Conservation (phyloP, 2,888 invertebrate genomes). For the Drosophila demipolita region DNA sequence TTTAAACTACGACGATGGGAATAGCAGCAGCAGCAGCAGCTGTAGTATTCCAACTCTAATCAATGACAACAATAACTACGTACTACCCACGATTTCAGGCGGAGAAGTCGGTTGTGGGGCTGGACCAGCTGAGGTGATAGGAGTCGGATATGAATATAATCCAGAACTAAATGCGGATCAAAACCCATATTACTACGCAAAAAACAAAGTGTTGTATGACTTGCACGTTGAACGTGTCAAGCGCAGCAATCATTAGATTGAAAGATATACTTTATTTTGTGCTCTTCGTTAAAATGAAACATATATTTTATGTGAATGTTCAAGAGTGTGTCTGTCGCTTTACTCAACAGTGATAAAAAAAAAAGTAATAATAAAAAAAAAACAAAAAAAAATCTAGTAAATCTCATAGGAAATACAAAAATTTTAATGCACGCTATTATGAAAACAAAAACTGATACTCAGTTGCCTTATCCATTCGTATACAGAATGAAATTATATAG, state of each 20-base stretch:
- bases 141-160: constrained; percentile 86
- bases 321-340: background rate
- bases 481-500: constrained; percentile 31
- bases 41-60: constrained; percentile 57
- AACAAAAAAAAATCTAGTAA: background rate
- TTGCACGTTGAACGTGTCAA: constrained; percentile 92
- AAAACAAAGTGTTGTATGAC: constrained; percentile 94
- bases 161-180: constrained; percentile 91
- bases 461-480: constrained; percentile 38
- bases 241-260: constrained; percentile 84
- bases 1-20: constrained; percentile 86
- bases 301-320: background rate
- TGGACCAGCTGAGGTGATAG: constrained; percentile 39
- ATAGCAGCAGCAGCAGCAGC: constrained; percentile 70
- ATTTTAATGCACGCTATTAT: constrained; percentile 12
- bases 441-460: constrained; percentile 25
- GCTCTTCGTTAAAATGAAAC: constrained; percentile 53
- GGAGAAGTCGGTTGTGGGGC: constrained; percentile 24
- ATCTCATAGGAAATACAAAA: background rate
- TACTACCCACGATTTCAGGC: constrained; percentile 45
- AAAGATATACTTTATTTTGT: constrained; percentile 4
- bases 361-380: constrained; percentile 4
- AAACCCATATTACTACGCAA: constrained; percentile 94
- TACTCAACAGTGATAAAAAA: constrained; percentile 34
- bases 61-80: constrained; percentile 61